Evolutionary conservation across 2,888 invertebrate genomes (phyloP).

Genomic region (Branchipolynoe longqiensis): DNA sequence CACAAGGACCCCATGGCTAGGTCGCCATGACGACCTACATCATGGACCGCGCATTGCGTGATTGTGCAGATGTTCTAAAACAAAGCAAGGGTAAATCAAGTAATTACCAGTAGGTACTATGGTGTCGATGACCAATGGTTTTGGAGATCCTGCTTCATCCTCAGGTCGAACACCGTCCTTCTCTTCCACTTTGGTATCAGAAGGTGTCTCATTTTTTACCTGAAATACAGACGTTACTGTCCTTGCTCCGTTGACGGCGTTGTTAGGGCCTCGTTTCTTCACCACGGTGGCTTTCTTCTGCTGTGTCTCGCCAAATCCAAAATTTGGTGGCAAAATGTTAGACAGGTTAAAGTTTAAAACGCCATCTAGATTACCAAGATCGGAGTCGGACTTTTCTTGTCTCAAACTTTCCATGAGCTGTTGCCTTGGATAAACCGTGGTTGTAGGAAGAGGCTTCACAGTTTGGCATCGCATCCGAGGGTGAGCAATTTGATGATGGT

Average conservation of each 20-base stretch:
- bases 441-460: background rate
- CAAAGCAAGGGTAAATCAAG: too few relatives aligned
- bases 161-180: too few relatives aligned
- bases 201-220: background rate
- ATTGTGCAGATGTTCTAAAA: too few relatives aligned
- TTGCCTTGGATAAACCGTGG: constrained; percentile 18
- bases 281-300: background rate
- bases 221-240: background rate
- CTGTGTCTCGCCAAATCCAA: constrained; percentile 10
- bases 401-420: background rate
- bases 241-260: background rate
- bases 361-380: constrained; percentile 7
- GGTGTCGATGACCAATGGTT: too few relatives aligned
- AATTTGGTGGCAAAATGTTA: constrained; percentile 32
- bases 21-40: too few relatives aligned
- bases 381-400: background rate
- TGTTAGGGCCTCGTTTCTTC: background rate
- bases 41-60: too few relatives aligned
- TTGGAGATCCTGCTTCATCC: too few relatives aligned
- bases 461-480: background rate
- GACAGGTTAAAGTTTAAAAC: constrained; percentile 23
- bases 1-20: too few relatives aligned
- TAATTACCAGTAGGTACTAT: too few relatives aligned
- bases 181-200: background rate
- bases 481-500: background rate